phyloP scores from a whole-genome alignment of 1,140 invertebrate species.

The Hyles euphorbiae region DNA sequence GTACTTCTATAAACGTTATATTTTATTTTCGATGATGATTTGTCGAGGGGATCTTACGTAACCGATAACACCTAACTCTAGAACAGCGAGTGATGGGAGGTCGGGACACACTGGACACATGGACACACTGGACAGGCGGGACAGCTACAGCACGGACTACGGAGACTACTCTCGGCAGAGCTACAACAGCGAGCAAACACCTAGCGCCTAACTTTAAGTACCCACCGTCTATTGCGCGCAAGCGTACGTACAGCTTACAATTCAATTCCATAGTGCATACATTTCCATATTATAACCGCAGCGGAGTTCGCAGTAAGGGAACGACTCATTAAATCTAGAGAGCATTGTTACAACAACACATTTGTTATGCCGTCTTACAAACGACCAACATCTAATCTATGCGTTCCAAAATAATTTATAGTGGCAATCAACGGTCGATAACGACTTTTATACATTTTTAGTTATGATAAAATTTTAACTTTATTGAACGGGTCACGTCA shows the following conservation, averaged over 20 bases:
- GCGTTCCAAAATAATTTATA: too few species aligned
- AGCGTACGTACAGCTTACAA: slow-evolving; percentile 53
- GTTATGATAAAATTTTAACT: too few species aligned
- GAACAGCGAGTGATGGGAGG: slow-evolving; percentile 56
- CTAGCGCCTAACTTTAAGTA: slow-evolving; percentile 56
- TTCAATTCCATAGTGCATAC: slow-evolving; percentile 69
- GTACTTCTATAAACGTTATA: slow-evolving; percentile 54
- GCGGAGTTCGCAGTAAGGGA: background rate
- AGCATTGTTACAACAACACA: too few species aligned
- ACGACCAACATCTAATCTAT: too few species aligned
- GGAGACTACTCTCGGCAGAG: slow-evolving; percentile 9
- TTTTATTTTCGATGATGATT: slow-evolving; percentile 4
- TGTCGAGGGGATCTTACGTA: slow-evolving; percentile 15
- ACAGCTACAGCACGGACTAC: too few species aligned
- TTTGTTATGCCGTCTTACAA: too few species aligned
- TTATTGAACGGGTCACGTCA: too few species aligned
- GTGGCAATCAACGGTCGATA: too few species aligned
- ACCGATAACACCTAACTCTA: slow-evolving; percentile 48
- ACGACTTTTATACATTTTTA: too few species aligned
- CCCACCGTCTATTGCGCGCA: slow-evolving; percentile 54
- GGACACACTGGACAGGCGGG: slow-evolving; percentile 6
- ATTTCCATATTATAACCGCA: slow-evolving; percentile 18
- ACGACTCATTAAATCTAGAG: too few species aligned
- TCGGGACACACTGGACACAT: slow-evolving; percentile 42
- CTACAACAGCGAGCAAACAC: slow-evolving; percentile 35